These are phyloP conservation scores for Achroia grisella DNA, from an alignment of 1,140 invertebrate genomes.

Conservation along the genomic window DNA sequence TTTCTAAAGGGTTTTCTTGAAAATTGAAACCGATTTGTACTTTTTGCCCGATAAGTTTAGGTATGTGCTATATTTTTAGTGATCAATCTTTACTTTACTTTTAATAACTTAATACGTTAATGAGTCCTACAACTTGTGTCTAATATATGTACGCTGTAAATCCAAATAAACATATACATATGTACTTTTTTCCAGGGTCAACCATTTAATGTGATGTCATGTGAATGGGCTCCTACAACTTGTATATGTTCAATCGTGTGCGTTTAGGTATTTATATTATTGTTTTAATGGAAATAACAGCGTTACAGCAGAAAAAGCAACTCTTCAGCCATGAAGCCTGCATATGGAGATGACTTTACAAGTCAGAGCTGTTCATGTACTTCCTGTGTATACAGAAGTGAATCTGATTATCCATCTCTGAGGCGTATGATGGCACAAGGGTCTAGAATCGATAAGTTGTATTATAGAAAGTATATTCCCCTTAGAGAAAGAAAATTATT, in stretches of 20 bases:
- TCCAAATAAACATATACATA: too few relatives aligned
- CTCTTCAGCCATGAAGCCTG: slow-evolving; percentile 21
- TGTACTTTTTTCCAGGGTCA: background rate
- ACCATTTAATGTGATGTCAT: slow-evolving; percentile 3
- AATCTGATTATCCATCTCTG: slow-evolving; percentile 20
- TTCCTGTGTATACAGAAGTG: slow-evolving; percentile 1
- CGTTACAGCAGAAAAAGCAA: background rate
- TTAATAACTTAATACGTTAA: too few relatives aligned
- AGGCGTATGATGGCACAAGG: slow-evolving; percentile 17
- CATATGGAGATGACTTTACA: slow-evolving; percentile 3
- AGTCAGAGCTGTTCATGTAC: slow-evolving; percentile 17
- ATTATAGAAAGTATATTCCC: slow-evolving; percentile 34
- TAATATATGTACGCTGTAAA: too few relatives aligned
- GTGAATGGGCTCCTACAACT: background rate
- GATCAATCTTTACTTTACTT: too few relatives aligned
- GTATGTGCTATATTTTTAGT: too few relatives aligned
- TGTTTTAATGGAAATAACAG: background rate
- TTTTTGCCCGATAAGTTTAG: too few relatives aligned
- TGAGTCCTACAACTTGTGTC: too few relatives aligned
- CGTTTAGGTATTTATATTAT: background rate
- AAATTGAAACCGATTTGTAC: too few relatives aligned
- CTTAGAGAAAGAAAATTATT: slow-evolving; percentile 33
- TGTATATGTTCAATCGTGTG: slow-evolving; percentile 3
- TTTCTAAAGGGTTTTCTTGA: too few relatives aligned
- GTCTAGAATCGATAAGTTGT: slow-evolving; percentile 29